A percentile compares a stretch with the other conserved stretches of the same genome.
Conservation (phyloP, 2,888 invertebrate genomes). For the Beris morrisii region DNA sequence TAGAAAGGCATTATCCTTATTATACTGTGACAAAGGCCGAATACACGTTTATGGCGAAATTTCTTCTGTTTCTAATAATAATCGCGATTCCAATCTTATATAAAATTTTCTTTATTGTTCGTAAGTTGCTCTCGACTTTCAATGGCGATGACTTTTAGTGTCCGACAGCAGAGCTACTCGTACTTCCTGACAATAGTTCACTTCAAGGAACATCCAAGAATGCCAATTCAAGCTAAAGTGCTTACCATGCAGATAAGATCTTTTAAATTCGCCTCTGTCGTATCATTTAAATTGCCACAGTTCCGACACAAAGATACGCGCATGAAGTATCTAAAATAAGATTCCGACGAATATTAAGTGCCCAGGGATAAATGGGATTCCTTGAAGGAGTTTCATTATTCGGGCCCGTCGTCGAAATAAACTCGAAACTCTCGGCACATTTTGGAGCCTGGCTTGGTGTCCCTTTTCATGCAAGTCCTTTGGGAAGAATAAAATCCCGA, state of each 20-base stretch:
- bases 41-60: too few relatives aligned
- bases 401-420: slow-evolving; percentile 20
- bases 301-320: slow-evolving; percentile 1
- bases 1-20: too few relatives aligned
- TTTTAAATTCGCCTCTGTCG: slow-evolving; percentile 19
- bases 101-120: too few relatives aligned
- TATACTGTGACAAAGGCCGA: too few relatives aligned
- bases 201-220: background rate
- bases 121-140: too few relatives aligned
- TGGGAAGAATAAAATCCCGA: slow-evolving; percentile 37
- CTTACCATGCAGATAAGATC: slow-evolving; percentile 16
- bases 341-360: slow-evolving; percentile 28
- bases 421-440: slow-evolving; percentile 23
- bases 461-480: slow-evolving; percentile 25
- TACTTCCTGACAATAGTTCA: background rate
- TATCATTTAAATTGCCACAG: slow-evolving; percentile 26
- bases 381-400: slow-evolving; percentile 29
- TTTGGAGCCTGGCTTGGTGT: slow-evolving; percentile 13
- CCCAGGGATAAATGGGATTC: slow-evolving; percentile 24
- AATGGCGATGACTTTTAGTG: too few relatives aligned
- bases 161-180: too few relatives aligned
- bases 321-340: slow-evolving; percentile 1
- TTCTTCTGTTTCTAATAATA: too few relatives aligned
- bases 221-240: slow-evolving; percentile 22
- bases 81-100: too few relatives aligned